phyloP scores from a whole-genome alignment of 2,113 vertebrate species.

The Sula dactylatra region DNA sequence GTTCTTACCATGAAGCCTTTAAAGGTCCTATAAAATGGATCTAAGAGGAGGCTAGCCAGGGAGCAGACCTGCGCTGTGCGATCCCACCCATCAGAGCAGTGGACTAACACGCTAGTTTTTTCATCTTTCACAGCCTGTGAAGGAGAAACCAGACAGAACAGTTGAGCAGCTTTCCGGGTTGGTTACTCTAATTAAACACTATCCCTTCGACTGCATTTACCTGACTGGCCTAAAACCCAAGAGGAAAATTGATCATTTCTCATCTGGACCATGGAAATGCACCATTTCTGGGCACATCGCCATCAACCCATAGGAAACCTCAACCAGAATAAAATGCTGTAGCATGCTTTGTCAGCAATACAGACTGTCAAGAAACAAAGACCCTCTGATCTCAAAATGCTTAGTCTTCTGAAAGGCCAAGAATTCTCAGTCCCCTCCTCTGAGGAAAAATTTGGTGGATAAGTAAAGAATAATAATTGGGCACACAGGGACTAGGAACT shows the following conservation, averaged over 20 bases:
- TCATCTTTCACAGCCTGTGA: constrained; percentile 78
- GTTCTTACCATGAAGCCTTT: constrained; percentile 83
- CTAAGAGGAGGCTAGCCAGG: constrained; percentile 76
- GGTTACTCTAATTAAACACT: background rate
- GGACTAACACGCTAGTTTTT: constrained; percentile 77
- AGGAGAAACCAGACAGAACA: background rate
- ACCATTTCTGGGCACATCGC: background rate
- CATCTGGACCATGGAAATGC: background rate
- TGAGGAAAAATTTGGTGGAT: background rate
- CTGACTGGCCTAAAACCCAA: background rate
- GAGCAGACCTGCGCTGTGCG: constrained; percentile 83
- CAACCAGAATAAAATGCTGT: background rate
- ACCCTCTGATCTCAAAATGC: background rate
- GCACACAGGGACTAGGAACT: background rate
- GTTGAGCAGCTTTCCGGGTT: background rate
- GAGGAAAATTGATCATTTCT: background rate
- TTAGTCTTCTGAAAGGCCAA: background rate
- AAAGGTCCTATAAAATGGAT: constrained; percentile 81
- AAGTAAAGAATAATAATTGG: background rate
- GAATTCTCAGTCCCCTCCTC: background rate
- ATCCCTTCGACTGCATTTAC: background rate
- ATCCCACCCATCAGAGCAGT: constrained; percentile 84
- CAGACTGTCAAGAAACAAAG: background rate
- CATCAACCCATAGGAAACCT: background rate
- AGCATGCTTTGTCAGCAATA: background rate